Evolutionary conservation across 1,140 invertebrate genomes (phyloP).

Genomic region (Lucilia sericata): DNA sequence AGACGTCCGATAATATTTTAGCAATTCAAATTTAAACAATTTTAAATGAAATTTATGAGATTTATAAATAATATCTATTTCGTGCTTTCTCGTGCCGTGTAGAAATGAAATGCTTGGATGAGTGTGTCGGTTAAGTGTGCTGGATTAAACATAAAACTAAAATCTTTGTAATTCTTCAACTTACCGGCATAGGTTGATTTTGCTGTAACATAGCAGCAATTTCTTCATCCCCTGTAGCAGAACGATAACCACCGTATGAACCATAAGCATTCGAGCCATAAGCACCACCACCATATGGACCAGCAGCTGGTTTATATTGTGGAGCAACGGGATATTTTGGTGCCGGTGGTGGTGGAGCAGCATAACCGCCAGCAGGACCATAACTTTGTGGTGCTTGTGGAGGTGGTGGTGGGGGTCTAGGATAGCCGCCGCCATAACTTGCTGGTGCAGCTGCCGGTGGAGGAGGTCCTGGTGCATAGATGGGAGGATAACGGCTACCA

Average conservation of each 20-base stretch:
- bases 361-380: slow-evolving; percentile 47
- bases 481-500: slow-evolving; percentile 13
- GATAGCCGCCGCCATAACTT: slow-evolving; percentile 46
- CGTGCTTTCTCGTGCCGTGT: no score
- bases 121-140: neutral
- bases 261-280: slow-evolving; percentile 40
- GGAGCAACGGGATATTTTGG: neutral
- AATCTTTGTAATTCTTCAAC: slow-evolving; percentile 41
- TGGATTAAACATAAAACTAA: neutral
- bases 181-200: slow-evolving; percentile 57
- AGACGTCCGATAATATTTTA: no score
- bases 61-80: no score
- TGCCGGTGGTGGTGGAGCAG: neutral
- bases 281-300: slow-evolving; percentile 41
- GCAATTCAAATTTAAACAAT: no score
- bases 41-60: no score
- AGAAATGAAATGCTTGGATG: neutral
- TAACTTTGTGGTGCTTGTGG: neutral
- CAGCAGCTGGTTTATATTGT: neutral
- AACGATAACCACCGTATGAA: slow-evolving; percentile 50
- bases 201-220: slow-evolving; percentile 60
- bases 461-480: neutral
- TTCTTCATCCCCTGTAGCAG: slow-evolving; percentile 61
- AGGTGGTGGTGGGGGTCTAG: neutral
- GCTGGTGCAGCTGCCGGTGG: neutral